A percentile compares a stretch with the other conserved stretches of the same genome.
phyloP scores from a whole-genome alignment of 2,113 vertebrate species.

The Tyrannus savana region DNA sequence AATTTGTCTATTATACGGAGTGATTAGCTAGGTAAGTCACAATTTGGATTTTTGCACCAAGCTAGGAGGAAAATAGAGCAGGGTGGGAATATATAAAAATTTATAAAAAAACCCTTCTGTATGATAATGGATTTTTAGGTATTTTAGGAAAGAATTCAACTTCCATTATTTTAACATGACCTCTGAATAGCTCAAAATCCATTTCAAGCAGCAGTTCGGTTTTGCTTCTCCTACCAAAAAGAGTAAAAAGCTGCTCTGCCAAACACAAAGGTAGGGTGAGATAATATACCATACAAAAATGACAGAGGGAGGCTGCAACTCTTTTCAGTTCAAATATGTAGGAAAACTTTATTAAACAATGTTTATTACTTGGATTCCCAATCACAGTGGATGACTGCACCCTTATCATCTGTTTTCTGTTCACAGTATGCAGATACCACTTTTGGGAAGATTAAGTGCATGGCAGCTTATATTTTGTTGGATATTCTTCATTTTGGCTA shows the following conservation, averaged over 20 bases:
- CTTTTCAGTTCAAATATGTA: neutral
- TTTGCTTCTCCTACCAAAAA: neutral
- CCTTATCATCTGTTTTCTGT: neutral
- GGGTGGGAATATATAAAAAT: neutral
- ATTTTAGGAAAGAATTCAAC: neutral
- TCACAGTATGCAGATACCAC: neutral
- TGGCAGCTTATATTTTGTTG: neutral
- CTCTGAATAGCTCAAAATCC: neutral
- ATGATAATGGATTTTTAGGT: neutral
- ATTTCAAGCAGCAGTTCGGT: neutral
- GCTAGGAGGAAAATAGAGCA: neutral
- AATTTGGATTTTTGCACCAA: neutral
- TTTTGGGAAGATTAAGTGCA: neutral
- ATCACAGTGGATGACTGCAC: neutral
- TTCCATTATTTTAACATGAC: neutral
- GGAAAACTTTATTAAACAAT: neutral
- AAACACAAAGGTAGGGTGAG: neutral
- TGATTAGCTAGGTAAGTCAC: neutral
- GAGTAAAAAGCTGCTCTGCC: neutral
- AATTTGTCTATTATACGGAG: neutral
- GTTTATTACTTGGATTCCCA: neutral
- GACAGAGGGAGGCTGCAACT: neutral
- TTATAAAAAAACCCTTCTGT: neutral
- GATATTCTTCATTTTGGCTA: constrained; percentile 21
- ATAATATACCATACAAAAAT: neutral